A percentile compares a stretch with the other conserved stretches of the same genome.
These are phyloP conservation scores for Hypselothyrea guttata DNA, from an alignment of 2,888 invertebrate species.

Conservation along the genomic window DNA sequence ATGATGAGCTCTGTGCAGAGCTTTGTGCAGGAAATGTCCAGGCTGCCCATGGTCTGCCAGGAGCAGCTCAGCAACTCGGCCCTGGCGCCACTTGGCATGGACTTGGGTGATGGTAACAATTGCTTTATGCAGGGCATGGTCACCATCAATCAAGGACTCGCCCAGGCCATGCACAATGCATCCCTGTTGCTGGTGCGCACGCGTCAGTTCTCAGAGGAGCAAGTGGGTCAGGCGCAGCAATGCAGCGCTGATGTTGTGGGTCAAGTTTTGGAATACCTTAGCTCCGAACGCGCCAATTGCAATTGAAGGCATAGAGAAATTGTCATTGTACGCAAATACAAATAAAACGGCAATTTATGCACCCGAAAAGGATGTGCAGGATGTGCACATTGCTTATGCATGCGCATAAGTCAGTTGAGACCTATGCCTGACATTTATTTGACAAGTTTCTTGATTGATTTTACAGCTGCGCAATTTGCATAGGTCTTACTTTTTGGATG, in stretches of 20 bases:
- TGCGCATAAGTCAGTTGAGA: slow-evolving; percentile 42
- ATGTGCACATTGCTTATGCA: slow-evolving; percentile 60
- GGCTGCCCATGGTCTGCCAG: slow-evolving; percentile 55
- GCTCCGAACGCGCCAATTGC: slow-evolving; percentile 51
- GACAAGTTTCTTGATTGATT: slow-evolving; percentile 79
- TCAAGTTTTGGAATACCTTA: slow-evolving; percentile 38
- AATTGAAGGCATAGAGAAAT: slow-evolving; percentile 16
- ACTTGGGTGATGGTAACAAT: slow-evolving; percentile 32
- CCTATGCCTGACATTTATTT: slow-evolving; percentile 72
- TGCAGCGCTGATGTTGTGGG: slow-evolving; percentile 55
- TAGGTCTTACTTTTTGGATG: not conserved
- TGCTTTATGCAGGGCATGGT: slow-evolving; percentile 66
- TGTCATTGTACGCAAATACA: slow-evolving; percentile 33
- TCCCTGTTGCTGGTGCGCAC: slow-evolving; percentile 55
- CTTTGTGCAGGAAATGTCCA: slow-evolving; percentile 55
- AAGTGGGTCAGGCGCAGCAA: slow-evolving; percentile 37
- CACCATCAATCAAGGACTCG: slow-evolving; percentile 60
- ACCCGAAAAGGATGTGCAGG: slow-evolving; percentile 58
- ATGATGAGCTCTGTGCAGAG: slow-evolving; percentile 44
- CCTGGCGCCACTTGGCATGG: slow-evolving; percentile 24
- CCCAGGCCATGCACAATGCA: slow-evolving; percentile 58
- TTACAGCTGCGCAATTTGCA: slow-evolving; percentile 71
- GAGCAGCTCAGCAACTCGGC: slow-evolving; percentile 17
- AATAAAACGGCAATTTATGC: slow-evolving; percentile 56
- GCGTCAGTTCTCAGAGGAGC: slow-evolving; percentile 49